These are phyloP conservation scores for Ridgeia piscesae DNA, from an alignment of 1,140 invertebrate genomes.

Conservation along the genomic window DNA sequence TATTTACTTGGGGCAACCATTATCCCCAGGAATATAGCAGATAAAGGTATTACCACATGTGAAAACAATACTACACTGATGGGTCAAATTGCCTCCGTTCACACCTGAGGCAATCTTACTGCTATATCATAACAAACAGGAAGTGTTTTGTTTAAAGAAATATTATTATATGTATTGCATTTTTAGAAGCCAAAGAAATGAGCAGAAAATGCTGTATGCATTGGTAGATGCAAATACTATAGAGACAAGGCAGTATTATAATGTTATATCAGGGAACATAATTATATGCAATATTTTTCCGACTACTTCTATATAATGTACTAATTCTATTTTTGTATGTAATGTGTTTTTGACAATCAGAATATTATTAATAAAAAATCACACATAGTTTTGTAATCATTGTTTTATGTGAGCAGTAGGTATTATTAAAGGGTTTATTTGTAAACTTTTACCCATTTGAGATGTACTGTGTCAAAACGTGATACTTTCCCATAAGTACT, in stretches of 20 bases:
- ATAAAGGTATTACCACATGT: too few species aligned
- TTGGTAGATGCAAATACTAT: neutral
- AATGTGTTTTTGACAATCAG: neutral
- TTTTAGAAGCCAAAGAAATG: neutral
- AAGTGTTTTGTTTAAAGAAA: neutral
- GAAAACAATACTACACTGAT: too few species aligned
- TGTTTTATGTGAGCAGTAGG: neutral
- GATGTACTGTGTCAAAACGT: too few species aligned
- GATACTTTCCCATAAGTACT: too few species aligned
- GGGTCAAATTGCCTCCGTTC: too few species aligned
- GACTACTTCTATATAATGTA: neutral
- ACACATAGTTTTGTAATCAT: neutral
- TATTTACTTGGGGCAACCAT: too few species aligned
- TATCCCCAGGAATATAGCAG: too few species aligned
- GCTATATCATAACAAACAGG: neutral
- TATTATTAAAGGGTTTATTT: too few species aligned
- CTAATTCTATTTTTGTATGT: neutral
- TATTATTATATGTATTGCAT: too few species aligned
- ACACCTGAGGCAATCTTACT: neutral
- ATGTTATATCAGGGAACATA: slow-evolving; percentile 3
- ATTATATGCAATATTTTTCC: neutral
- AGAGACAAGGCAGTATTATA: neutral
- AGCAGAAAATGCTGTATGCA: neutral
- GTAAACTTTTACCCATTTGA: too few species aligned
- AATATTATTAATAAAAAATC: neutral